Percentiles rank a stretch among this genome's conserved stretches.
These are phyloP conservation scores for Grammatotria lemairii DNA, from an alignment of 2,113 vertebrate species.

Conservation along the genomic window DNA sequence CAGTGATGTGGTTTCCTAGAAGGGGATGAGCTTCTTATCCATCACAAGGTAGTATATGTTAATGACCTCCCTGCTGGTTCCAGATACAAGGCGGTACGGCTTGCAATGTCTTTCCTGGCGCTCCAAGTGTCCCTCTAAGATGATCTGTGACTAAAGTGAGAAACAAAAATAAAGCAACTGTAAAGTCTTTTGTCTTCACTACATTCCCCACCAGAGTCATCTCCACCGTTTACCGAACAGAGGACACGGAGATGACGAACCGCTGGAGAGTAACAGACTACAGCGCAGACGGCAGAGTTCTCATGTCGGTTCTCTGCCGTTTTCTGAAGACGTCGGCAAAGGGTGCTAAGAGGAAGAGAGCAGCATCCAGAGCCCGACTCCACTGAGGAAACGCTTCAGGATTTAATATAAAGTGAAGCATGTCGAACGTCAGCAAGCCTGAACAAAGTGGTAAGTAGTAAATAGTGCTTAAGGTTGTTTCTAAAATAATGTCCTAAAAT, in stretches of 20 bases:
- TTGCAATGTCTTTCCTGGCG: background rate
- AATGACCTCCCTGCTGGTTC: background rate
- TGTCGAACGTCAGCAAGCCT: too few species aligned
- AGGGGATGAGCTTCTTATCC: background rate
- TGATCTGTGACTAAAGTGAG: background rate
- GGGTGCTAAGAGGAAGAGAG: too few species aligned
- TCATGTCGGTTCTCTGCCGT: too few species aligned
- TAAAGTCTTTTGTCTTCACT: background rate
- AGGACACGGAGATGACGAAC: background rate
- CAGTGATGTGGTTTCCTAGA: background rate
- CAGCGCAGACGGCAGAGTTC: too few species aligned
- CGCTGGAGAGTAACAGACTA: background rate
- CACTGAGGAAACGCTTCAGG: fast-evolving
- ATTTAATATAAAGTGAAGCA: too few species aligned
- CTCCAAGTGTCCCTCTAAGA: background rate
- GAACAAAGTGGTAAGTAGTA: too few species aligned
- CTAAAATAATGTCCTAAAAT: fast-evolving
- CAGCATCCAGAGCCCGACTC: too few species aligned
- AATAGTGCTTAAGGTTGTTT: too few species aligned
- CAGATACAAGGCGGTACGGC: background rate
- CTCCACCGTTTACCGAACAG: background rate
- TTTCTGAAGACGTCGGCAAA: too few species aligned
- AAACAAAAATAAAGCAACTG: background rate
- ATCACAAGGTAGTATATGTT: background rate
- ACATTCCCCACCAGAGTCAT: background rate